phyloP scores from a whole-genome alignment of 2,113 vertebrate species.

The Uria aalge region DNA sequence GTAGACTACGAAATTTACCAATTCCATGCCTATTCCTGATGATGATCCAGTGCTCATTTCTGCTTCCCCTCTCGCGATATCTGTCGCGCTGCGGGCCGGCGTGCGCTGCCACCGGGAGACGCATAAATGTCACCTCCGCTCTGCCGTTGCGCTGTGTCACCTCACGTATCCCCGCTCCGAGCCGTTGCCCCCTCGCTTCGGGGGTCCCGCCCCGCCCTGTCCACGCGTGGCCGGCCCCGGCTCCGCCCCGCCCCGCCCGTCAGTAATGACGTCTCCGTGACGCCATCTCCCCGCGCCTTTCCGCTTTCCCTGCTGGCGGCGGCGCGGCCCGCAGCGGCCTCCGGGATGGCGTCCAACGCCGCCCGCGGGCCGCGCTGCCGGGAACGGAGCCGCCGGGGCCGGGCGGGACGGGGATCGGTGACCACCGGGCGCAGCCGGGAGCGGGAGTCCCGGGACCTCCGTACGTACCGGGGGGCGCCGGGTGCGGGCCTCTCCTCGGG shows the following conservation, averaged over 20 bases:
- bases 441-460: not conserved
- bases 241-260: too few species aligned
- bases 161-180: too few species aligned
- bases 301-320: not conserved
- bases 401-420: not conserved
- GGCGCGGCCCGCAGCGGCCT: not conserved
- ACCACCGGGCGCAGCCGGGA: not conserved
- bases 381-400: not conserved
- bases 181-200: too few species aligned
- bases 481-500: not conserved
- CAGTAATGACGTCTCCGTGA: not conserved
- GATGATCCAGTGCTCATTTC: too few species aligned
- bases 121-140: too few species aligned
- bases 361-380: not conserved
- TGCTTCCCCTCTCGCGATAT: too few species aligned
- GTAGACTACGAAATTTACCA: too few species aligned
- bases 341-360: not conserved
- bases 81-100: too few species aligned
- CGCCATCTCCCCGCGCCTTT: accelerated
- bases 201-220: not conserved
- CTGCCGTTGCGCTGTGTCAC: too few species aligned
- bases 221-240: not conserved
- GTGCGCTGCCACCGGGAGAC: too few species aligned
- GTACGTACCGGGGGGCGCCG: not conserved
- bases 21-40: too few species aligned